Percentiles rank a stretch among this genome's conserved stretches.
Conservation (phyloP, 2,113 vertebrate species). For the Pachyramphus minor region DNA sequence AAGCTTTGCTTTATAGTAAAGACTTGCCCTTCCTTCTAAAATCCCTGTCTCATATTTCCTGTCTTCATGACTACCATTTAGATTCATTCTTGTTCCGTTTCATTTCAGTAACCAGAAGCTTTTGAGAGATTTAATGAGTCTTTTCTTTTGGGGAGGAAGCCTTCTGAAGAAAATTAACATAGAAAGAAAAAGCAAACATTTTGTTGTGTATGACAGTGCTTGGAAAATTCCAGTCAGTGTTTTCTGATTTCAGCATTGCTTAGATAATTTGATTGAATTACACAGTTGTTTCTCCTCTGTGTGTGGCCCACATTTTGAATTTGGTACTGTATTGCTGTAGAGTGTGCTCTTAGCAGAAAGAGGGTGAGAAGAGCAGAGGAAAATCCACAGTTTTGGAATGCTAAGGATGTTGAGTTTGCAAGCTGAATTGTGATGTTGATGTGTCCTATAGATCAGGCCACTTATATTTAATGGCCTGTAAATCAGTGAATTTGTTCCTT, state of each 20-base stretch:
- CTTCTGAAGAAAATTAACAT: not conserved
- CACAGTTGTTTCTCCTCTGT: not conserved
- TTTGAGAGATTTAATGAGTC: not conserved
- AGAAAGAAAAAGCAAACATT: not conserved
- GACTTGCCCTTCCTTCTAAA: not conserved
- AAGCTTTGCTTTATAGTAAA: not conserved
- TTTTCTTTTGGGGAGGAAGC: not conserved
- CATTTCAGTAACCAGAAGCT: not conserved
- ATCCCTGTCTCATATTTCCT: not conserved
- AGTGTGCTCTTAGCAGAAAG: not conserved
- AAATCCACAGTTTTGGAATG: not conserved
- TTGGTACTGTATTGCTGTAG: not conserved
- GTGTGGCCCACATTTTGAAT: not conserved
- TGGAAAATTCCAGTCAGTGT: not conserved
- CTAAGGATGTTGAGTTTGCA: not conserved
- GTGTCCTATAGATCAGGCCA: not conserved
- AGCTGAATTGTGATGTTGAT: not conserved
- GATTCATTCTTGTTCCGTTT: not conserved
- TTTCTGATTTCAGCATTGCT: not conserved
- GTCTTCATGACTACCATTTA: not conserved
- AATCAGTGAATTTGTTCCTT: not conserved
- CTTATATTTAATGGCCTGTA: not conserved
- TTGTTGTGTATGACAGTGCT: not conserved
- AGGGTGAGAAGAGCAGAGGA: not conserved
- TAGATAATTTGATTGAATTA: not conserved